A percentile compares a stretch with the other conserved stretches of the same genome.
phyloP scores from a whole-genome alignment of 1,140 invertebrate species.

The Ostrea edulis region DNA sequence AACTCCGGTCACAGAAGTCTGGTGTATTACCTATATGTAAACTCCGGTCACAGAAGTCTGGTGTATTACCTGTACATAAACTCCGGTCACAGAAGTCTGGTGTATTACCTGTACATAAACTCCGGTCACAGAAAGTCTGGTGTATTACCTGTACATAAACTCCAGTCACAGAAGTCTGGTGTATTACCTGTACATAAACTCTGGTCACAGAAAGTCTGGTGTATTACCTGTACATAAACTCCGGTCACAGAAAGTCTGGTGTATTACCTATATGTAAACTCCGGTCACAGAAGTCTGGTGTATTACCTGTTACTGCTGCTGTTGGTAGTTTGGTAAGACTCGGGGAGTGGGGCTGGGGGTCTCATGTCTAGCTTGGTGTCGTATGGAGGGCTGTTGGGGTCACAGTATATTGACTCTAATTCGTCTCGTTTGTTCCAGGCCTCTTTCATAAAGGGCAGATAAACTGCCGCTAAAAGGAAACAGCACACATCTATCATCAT shows the following conservation, averaged over 20 bases:
- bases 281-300: too few relatives aligned
- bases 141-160: slow-evolving; percentile 71
- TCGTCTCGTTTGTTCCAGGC: slow-evolving; percentile 92
- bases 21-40: slow-evolving; percentile 68
- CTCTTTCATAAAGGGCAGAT: slow-evolving; percentile 95
- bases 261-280: slow-evolving; percentile 65
- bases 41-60: too few relatives aligned
- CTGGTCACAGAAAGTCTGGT: too few relatives aligned
- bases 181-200: slow-evolving; percentile 72
- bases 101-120: slow-evolving; percentile 71
- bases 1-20: too few relatives aligned
- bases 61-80: slow-evolving; percentile 69
- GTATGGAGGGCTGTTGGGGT: slow-evolving; percentile 68
- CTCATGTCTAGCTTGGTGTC: slow-evolving; percentile 76
- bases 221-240: slow-evolving; percentile 72
- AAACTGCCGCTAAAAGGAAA: slow-evolving; percentile 89
- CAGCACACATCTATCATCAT: slow-evolving; percentile 27
- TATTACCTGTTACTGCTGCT: slow-evolving; percentile 77
- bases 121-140: too few relatives aligned
- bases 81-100: too few relatives aligned
- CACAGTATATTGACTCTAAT: slow-evolving; percentile 84
- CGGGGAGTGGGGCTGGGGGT: slow-evolving; percentile 85
- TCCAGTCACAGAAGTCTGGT: too few relatives aligned
- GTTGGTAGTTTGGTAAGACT: slow-evolving; percentile 64
- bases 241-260: too few relatives aligned